Base-by-base conservation (phyloP, 1,140 invertebrate species). In the Drosophila mojavensis region DNA sequence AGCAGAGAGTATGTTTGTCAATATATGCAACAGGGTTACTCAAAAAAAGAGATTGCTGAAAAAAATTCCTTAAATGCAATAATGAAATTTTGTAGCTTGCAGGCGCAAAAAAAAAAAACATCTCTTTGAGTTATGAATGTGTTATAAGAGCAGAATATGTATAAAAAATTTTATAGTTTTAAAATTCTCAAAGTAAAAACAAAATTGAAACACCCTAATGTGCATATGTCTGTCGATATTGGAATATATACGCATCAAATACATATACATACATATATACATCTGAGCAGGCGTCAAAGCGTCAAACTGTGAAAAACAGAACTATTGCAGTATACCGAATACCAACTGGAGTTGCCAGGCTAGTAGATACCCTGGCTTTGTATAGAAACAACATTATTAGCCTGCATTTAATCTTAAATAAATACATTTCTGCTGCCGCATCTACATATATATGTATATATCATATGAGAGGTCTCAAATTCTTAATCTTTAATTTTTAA, bases 1-100 rank as follows among this genome's bases (percentile, higher is more conserved):
- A 48, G 43, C 15, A 17, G 17, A 17, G 17, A 0, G 39, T 26
- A 60, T 45, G 41, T 45, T 60, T 60, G 26, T 17, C 13, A 60
- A 60, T 60, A 45, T 28, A 7, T 59, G 5, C 39, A 59, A 2
- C 4, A 55, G 53, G 53, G 53, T 55, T 9, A 9, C 53, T 50
- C 59, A 24, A 17, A 33, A 9, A 15, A 5, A 9, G 7, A 9
- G 7, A 24, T 24, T 30, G 9, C 17, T 6, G 13, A 4, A 33
- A 17, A 17, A 54, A 33, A 5, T 33, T 10, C 9, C 13, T 10
- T 7, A 15, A 30, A 51, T 48, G 9, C 20, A 24, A 24, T 24
- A 7, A 50, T 10, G 6, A 24, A 26, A 20, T 11, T 26, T 17
- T 26, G 11, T 24, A 10, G 4, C 13, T 5, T 1, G n/a, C 43